Evolutionary conservation across 1,140 invertebrate genomes (phyloP), one percentile per base, ranked within the genome.

Genomic region (Drosophila simulans): DNA sequence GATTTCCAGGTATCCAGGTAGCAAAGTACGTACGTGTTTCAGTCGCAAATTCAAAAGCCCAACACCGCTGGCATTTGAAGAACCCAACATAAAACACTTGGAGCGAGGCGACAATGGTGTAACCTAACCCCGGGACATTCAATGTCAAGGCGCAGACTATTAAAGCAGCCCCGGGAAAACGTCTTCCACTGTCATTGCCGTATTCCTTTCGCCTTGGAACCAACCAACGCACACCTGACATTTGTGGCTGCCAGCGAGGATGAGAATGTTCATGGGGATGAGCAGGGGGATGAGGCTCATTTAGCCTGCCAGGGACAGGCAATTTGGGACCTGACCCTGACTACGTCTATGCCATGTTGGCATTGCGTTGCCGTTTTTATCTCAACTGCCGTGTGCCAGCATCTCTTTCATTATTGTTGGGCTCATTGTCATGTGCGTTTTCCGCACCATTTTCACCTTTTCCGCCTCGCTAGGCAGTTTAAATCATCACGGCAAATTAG

Each of bases 401-500:
- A 75, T 80, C 70, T 59, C 39, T 42, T 45, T 25, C 54, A 46
- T 70, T 72, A 68, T 70, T 65, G 58, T 57, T 25, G 69, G 39
- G 71, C 73, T 69, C 74, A 77, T 76, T 76, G 72, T 76, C 71
- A 66, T 76, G 72, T 76, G 72, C 72, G 72, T 76, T 76, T 77
- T 77, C 74, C 74, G 74, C 63, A 62, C 64, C 74, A 77, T 77
- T 77, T 88, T 83, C 70, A 76, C 77, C 62, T 88, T 73, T 79
- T 86, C 51, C 82, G 78, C 83, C 46, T 66, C 48, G 83, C 25
- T 88, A 66, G 60, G 65, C 79, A 79, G 79, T 79, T 86, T 88
- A 86, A 86, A 86, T 88, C 83, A 88, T 86, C 85, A 79, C 71
- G 79, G 64, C 66, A 89, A 86, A 86, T 86, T 86, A 89, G 69